These are phyloP conservation scores for Halcyon leucocephala DNA, from an alignment of 2,797 vertebrate species.

Conservation along the genomic window DNA sequence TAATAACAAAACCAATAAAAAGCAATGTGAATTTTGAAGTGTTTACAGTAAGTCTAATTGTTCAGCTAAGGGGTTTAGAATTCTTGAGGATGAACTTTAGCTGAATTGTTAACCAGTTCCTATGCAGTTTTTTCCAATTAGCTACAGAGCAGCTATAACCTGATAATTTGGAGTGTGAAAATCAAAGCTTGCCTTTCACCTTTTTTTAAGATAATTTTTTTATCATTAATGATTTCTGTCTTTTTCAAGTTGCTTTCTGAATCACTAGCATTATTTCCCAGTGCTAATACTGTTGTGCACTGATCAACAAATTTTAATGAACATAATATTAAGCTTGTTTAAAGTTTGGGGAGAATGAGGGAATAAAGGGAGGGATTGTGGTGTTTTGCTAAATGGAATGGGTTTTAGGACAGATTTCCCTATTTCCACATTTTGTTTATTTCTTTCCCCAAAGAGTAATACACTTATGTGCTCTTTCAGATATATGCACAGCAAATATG, in stretches of 20 bases:
- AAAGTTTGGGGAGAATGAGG: neutral
- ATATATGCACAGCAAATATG: fast-evolving
- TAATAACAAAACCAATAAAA: neutral
- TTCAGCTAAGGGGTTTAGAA: neutral
- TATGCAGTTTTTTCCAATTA: neutral
- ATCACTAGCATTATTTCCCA: neutral
- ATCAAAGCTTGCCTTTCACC: neutral
- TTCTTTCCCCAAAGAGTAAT: neutral
- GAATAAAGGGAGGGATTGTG: fast-evolving
- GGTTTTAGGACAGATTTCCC: neutral
- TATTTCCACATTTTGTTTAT: neutral
- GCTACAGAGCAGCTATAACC: neutral
- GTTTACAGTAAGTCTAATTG: neutral
- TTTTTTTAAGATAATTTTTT: neutral
- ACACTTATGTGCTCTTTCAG: fast-evolving
- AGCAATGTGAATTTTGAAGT: neutral
- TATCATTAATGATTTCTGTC: neutral
- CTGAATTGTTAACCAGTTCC: neutral
- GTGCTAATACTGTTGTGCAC: neutral
- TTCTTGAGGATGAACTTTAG: neutral
- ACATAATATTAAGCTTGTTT: neutral
- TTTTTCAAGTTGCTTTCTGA: neutral
- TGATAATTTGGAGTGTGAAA: neutral
- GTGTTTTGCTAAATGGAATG: neutral
- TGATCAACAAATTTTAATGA: too few relatives aligned